Evolutionary conservation across 2,888 invertebrate genomes (phyloP).

Genomic region (Tortrix viridana): DNA sequence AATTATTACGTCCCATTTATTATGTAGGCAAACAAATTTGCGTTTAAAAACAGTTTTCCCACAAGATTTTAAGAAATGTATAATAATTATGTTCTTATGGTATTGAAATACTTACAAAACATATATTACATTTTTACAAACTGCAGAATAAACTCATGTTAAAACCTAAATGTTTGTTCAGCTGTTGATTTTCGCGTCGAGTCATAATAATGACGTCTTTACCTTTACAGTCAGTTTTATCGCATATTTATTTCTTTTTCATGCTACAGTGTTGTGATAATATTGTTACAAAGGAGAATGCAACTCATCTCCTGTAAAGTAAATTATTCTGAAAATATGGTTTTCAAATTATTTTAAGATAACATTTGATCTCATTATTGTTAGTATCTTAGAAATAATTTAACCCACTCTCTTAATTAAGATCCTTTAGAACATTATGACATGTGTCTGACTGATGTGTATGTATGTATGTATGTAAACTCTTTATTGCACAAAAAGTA

Average conservation of each 20-base stretch:
- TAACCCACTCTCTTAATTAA: no score
- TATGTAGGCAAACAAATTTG: slow-evolving; percentile 56
- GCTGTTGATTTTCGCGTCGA: slow-evolving; percentile 23
- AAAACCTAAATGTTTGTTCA: slow-evolving; percentile 27
- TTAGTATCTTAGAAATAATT: no score
- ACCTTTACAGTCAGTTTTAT: slow-evolving; percentile 9
- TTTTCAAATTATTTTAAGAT: no score
- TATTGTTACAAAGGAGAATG: not conserved
- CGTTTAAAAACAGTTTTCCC: not conserved
- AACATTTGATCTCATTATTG: no score
- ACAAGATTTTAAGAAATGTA: not conserved
- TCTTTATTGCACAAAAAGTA: no score
- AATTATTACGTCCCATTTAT: slow-evolving; percentile 52
- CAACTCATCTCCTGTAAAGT: no score
- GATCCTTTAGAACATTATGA: no score
- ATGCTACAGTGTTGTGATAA: not conserved
- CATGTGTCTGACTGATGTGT: no score
- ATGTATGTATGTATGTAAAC: no score
- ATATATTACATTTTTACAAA: no score
- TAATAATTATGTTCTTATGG: not conserved
- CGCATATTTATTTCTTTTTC: not conserved
- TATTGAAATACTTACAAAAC: no score
- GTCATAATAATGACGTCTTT: slow-evolving; percentile 13
- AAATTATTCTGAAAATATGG: no score
- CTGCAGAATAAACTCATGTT: slow-evolving; percentile 25